phyloP scores from a whole-genome alignment of 2,113 vertebrate species.

The Platanista minor region DNA sequence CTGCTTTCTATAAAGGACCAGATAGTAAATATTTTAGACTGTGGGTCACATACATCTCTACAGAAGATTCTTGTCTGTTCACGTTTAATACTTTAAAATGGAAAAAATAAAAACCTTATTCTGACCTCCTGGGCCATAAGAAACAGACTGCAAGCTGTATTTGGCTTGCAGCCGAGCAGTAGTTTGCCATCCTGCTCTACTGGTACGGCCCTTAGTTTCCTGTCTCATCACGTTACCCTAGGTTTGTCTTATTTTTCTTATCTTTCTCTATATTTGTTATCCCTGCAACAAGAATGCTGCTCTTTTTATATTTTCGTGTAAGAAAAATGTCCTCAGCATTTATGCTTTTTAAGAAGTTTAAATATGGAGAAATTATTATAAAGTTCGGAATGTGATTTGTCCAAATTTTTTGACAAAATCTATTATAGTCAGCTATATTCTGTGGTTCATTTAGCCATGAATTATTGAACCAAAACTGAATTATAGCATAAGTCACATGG shows the following conservation, averaged over 20 bases:
- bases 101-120: not conserved
- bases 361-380: slow-evolving; percentile 9
- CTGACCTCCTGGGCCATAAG: not conserved
- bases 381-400: slow-evolving; percentile 39
- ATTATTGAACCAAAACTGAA: slow-evolving; percentile 37
- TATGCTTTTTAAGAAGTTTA: slow-evolving; percentile 40
- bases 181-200: not conserved
- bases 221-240: not conserved
- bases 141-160: not conserved
- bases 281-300: not conserved
- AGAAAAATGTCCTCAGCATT: not conserved
- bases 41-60: not conserved
- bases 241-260: slow-evolving; percentile 41
- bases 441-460: slow-evolving; percentile 49
- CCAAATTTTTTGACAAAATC: slow-evolving; percentile 44
- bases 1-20: not conserved
- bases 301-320: slow-evolving; percentile 21
- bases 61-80: not conserved
- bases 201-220: not conserved
- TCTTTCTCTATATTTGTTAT: not conserved
- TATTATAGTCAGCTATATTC: not conserved
- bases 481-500: not conserved
- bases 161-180: not conserved
- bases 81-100: not conserved
- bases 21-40: not conserved